Base-by-base conservation (phyloP, 2,888 invertebrate species). In the Rosalia funebris region DNA sequence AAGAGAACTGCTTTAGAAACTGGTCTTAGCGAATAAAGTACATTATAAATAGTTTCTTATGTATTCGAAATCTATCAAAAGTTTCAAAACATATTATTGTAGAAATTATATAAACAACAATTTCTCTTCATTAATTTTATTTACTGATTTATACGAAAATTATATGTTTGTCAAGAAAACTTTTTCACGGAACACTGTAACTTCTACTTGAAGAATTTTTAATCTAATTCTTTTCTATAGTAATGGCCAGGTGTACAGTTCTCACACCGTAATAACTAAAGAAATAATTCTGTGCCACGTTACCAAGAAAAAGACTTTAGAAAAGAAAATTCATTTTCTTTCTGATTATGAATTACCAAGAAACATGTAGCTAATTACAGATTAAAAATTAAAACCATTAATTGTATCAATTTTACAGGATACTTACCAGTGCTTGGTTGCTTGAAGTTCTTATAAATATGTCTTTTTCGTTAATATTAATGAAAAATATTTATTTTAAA, bases 141-240 rank as follows among this genome's bases (percentile, higher is more conserved):
- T 42, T 42, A 3, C 31, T 41, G 53, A 53, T 53, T 53, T 53
- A 53, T 31, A 53, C 37, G 50, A 50, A 50, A 53, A 53, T 53
- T 53, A 53, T 31, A 25, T 32, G 53, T 53, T 53, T 57, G 44
- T 14, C 57, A 45, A 53, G 56, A 57, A 60, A 65, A 65, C 55
- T 61, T 61, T 65, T 65, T 60, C 59, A 16, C 19, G 39, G 14
- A 42, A 45, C 19, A 47, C 50, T 59, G 57, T 57, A 57, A 57
- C 60, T 65, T 65, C 68, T 68, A 67, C 65, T 61, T 54, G 61
- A 67, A 65, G 69, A 69, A 71, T 71, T 71, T 71, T 70, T 71
- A 70, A 71, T 71, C 65, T 66, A 52, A 67, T 68, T 66, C 66
- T 66, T 58, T 69, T 64, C 65, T 59, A 64, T 65, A 65, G 67